Evolutionary conservation across 2,797 vertebrate species (phyloP), one percentile per base, ranked within the genome.

Genomic region (Mallotus villosus): DNA sequence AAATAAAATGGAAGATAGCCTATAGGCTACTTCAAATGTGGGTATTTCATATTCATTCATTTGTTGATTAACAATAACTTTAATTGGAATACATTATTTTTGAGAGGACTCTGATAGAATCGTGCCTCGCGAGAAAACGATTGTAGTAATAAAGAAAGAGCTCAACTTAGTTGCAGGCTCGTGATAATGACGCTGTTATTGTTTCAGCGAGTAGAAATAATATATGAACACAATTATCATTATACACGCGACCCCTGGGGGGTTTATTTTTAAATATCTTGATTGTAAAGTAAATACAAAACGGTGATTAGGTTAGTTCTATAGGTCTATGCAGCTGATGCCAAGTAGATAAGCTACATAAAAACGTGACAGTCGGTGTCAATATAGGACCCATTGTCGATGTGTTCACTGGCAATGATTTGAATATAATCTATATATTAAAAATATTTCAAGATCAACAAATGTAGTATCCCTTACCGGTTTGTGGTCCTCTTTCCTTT

Each of bases 351-450:
- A 68, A 37, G 19, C 63, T 32, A 66, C 74, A 77, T 16, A 11
- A 76, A 76, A 79, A 85, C 81, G 79, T 88, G 88, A 87, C 87
- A 82, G 81, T 82, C 87, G 82, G 82, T 82, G 85, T 88, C 85
- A 89, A 75, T 29, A 32, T 68, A 25, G 77, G 87, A 79, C 81
- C 81, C 87, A 89, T 89, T 90, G 86, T 90, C 88, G 79, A 81
- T 78, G 84, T 81, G 70, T 71, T 59, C 83, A 87, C 88, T 72
- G 84, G 88, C 86, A 84, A 84, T 77, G 80, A 83, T 80, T 77
- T 19, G 73, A 72, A 64, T 67, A 60, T 55, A 55, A 82, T 84
- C 16, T 74, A 78, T 27, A 27, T 25, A 74, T 77, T 57, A 6
- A 64, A 25, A 1, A 19, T 0, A 51, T 11, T 21, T 58, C 29